phyloP scores from a whole-genome alignment of 2,888 invertebrate genomes.

The Hypolimnas misippus region DNA sequence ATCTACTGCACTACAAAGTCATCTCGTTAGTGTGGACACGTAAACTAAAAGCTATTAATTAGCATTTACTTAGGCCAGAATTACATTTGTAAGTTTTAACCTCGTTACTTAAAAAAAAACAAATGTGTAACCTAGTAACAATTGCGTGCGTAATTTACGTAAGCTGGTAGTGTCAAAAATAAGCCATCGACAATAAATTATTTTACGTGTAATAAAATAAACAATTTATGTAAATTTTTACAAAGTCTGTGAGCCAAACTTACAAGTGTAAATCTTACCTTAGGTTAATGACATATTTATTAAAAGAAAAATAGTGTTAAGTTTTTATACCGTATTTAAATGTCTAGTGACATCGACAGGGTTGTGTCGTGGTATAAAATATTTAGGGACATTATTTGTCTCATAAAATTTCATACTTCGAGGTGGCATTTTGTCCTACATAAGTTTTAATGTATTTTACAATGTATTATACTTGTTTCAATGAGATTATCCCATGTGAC shows the following conservation, averaged over 20 bases:
- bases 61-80: no score
- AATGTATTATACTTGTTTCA: not conserved
- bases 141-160: no score
- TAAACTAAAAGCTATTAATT: slow-evolving; percentile 8
- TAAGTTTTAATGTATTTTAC: not conserved
- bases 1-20: slow-evolving; percentile 91
- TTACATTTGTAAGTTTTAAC: no score
- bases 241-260: no score
- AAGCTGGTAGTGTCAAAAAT: no score
- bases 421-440: not conserved
- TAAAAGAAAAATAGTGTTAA: no score
- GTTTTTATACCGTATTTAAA: slow-evolving; percentile 1
- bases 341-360: not conserved
- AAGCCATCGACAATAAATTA: no score
- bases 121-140: no score
- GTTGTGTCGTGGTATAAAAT: not conserved
- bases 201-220: no score
- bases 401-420: not conserved
- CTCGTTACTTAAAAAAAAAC: no score
- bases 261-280: slow-evolving; percentile 1
- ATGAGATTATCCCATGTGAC: not conserved
- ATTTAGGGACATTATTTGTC: not conserved
- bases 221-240: no score
- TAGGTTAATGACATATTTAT: not conserved
- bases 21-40: slow-evolving; percentile 80